Percentiles rank a stretch among this genome's conserved stretches.
phyloP scores from a whole-genome alignment of 2,888 invertebrate genomes.

The Lycia hirtaria region DNA sequence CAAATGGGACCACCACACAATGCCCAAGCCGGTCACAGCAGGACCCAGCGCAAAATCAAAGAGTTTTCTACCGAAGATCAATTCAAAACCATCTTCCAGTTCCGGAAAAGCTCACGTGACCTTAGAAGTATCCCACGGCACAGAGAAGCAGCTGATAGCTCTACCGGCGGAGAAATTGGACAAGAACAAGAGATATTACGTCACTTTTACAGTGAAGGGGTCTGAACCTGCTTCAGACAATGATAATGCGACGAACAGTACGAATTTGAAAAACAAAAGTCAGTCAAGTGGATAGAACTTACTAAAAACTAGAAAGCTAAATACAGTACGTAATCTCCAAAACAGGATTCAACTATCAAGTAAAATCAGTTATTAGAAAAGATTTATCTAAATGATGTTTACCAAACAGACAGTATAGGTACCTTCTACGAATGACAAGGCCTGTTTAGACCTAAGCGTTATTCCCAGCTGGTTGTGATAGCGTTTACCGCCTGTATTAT shows the following conservation, averaged over 20 bases:
- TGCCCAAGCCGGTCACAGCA: slow-evolving; percentile 89
- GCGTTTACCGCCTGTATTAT: too few relatives aligned
- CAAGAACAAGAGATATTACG: slow-evolving; percentile 95
- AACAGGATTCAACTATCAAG: background rate
- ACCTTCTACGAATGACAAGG: too few relatives aligned
- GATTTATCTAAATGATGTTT: too few relatives aligned
- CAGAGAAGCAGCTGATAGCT: slow-evolving; percentile 93
- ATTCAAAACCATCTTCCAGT: slow-evolving; percentile 70
- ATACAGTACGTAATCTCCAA: background rate
- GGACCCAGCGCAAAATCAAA: slow-evolving; percentile 74
- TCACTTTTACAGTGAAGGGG: slow-evolving; percentile 96
- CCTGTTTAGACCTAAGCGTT: too few relatives aligned
- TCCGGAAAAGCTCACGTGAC: slow-evolving; percentile 86
- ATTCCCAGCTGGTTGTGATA: too few relatives aligned
- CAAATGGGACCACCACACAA: slow-evolving; percentile 91
- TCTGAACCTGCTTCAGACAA: slow-evolving; percentile 85
- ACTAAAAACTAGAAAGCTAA: background rate
- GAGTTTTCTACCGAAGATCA: slow-evolving; percentile 89
- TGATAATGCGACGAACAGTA: slow-evolving; percentile 73
- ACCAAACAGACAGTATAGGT: too few relatives aligned
- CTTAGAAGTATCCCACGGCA: slow-evolving; percentile 93
- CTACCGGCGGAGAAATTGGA: slow-evolving; percentile 94
- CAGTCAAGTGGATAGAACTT: slow-evolving; percentile 47
- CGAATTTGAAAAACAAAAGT: slow-evolving; percentile 73
- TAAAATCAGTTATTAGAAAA: too few relatives aligned